A percentile compares a stretch with the other conserved stretches of the same genome.
phyloP scores from a whole-genome alignment of 1,140 invertebrate genomes.

The Myzus persicae region DNA sequence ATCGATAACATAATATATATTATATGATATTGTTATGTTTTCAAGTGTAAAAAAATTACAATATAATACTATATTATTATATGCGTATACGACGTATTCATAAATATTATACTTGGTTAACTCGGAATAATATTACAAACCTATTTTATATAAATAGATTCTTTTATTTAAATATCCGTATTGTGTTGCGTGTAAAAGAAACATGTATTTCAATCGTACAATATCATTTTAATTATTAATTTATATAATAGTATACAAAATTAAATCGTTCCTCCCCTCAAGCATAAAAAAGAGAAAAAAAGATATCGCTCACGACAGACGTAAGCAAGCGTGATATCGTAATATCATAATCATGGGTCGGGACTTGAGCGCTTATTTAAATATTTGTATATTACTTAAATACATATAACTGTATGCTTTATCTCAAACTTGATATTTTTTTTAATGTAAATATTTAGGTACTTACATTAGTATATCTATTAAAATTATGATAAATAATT shows the following conservation, averaged over 20 bases:
- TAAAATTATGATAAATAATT: background rate
- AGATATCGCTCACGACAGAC: too few species aligned
- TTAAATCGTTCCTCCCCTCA: too few species aligned
- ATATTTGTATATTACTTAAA: too few species aligned
- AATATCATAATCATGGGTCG: background rate
- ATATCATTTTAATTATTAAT: background rate
- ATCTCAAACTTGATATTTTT: background rate
- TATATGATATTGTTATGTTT: constrained; percentile 1
- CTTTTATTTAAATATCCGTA: background rate
- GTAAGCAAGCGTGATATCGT: too few species aligned
- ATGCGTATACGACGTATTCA: background rate
- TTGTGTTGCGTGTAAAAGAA: background rate
- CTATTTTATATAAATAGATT: background rate
- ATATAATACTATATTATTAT: background rate
- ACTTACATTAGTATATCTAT: too few species aligned
- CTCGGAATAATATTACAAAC: background rate
- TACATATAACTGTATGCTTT: background rate
- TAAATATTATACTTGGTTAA: background rate
- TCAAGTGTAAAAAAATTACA: background rate
- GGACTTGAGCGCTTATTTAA: background rate
- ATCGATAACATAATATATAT: background rate
- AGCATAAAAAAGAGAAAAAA: too few species aligned
- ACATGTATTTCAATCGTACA: background rate
- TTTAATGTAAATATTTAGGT: background rate
- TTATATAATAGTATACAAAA: too few species aligned